Evolutionary conservation across 2,797 vertebrate species (phyloP).

Genomic region (Tenualosa ilisha): DNA sequence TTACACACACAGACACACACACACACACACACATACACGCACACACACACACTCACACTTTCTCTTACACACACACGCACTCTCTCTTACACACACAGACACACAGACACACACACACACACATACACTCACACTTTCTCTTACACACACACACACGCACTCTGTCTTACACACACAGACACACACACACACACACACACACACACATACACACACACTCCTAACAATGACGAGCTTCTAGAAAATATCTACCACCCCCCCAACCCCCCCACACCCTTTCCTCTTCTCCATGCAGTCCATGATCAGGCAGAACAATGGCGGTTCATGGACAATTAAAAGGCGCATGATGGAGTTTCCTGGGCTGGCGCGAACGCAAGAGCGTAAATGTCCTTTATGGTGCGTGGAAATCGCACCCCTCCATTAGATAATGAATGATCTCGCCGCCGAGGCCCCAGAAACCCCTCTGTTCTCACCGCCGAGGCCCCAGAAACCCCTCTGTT

Average conservation of each 20-base stretch:
- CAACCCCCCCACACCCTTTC: not conserved
- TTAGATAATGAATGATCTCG: constrained; percentile 51
- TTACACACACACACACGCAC: too few relatives aligned
- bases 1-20: too few relatives aligned
- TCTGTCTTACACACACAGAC: too few relatives aligned
- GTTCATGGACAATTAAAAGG: constrained; percentile 76
- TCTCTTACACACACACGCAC: too few relatives aligned
- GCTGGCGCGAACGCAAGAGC: constrained; percentile 55
- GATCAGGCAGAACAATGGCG: constrained; percentile 65
- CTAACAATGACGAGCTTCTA: constrained; percentile 63
- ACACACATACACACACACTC: not conserved
- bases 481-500: constrained; percentile 40
- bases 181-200: not conserved
- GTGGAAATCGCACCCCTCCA: constrained; percentile 68
- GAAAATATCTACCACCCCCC: constrained; percentile 60
- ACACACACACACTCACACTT: too few relatives aligned
- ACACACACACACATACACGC: too few relatives aligned
- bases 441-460: constrained; percentile 50
- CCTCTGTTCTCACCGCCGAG: constrained; percentile 42
- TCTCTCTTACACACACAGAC: too few relatives aligned
- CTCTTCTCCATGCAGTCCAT: not conserved
- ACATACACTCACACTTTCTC: not conserved
- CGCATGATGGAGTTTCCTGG: constrained; percentile 67
- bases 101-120: not conserved
- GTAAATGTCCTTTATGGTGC: constrained; percentile 70